Base-by-base conservation (phyloP, 2,888 invertebrate genomes). In the Crematogaster levior region DNA sequence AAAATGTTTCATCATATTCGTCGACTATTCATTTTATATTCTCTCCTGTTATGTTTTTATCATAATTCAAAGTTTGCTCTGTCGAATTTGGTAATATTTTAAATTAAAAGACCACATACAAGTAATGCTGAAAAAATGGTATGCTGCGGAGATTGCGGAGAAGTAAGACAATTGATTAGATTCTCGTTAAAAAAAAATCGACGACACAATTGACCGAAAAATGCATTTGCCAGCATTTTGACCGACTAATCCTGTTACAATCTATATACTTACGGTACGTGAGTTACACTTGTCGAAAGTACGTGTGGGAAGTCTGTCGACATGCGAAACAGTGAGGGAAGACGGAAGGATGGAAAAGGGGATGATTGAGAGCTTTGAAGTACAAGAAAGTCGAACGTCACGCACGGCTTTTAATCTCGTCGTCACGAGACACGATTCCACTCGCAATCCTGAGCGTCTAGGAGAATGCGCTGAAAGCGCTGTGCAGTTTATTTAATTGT, bases 401-500 rank as follows among this genome's bases (percentile, higher is more conserved):
- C 56, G 73, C 73, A 18, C 24, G 56, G 73, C 53, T 79, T 79
- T 79, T 73, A 77, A 77, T 70, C 40, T 73, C 7, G 30, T 48
- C 43, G 30, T 48, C 43, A 30, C 43, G 53, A 40, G 72, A 72
- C 21, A 30, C 72, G 75, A 77, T 70, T 53, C 21, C 0, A 24
- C 37, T 21, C n/a, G 37, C 51, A 51, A n/a, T n/a, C 7, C 10
- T 2, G 10, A 10, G 24, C 24, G 12, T 65, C 37, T 34, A 12
- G 7, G 18, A 21, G 21, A 73, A 58, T 43, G 56, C 53, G 12
- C 21, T 43, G 53, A 70, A 70, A 70, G 75, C 77, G 12, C 30
- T 15, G 43, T 61, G 74, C 77, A 79, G 56, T 79, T 79, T 79
- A 79, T 73, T 79, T 79, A 79, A 79, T 79, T 79, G 73, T 56